Evolutionary conservation across 2,797 vertebrate species (phyloP).

Genomic region (Heliangelus exortis): DNA sequence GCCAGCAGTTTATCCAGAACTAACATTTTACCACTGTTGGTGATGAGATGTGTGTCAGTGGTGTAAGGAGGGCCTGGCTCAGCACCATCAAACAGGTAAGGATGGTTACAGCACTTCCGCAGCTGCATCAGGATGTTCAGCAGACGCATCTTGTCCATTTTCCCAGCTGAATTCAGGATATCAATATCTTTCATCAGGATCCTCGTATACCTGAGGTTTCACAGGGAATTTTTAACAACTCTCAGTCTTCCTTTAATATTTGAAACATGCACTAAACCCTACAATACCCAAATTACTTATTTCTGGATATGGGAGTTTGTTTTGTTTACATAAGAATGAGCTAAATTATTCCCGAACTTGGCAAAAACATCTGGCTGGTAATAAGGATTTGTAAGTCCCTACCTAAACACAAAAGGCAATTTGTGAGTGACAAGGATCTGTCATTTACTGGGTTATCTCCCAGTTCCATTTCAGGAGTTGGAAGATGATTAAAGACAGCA

Average conservation of each 20-base stretch:
- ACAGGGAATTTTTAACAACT: neutral
- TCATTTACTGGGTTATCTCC: neutral
- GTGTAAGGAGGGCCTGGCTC: constrained; percentile 85
- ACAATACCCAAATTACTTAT: neutral
- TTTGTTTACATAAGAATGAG: neutral
- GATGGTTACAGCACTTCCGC: constrained; percentile 85
- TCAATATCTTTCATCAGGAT: constrained; percentile 88
- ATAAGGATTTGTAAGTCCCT: neutral
- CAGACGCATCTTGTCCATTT: constrained; percentile 87
- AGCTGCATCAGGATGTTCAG: constrained; percentile 87
- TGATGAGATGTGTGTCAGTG: constrained; percentile 84
- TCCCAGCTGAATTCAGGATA: constrained; percentile 84
- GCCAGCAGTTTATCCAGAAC: constrained; percentile 84
- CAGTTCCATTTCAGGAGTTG: neutral
- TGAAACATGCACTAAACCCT: neutral
- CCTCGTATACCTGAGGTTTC: constrained; percentile 81
- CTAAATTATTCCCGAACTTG: neutral
- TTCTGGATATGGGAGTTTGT: neutral
- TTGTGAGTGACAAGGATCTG: neutral
- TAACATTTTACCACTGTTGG: constrained; percentile 85
- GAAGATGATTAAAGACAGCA: neutral
- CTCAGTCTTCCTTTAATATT: neutral
- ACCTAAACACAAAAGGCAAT: neutral
- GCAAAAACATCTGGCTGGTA: neutral
- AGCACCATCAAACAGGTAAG: constrained; percentile 84